Percentiles rank a stretch among this genome's conserved stretches.
Conservation (phyloP, 2,888 invertebrate species). For the Dryocosmus kuriphilus region DNA sequence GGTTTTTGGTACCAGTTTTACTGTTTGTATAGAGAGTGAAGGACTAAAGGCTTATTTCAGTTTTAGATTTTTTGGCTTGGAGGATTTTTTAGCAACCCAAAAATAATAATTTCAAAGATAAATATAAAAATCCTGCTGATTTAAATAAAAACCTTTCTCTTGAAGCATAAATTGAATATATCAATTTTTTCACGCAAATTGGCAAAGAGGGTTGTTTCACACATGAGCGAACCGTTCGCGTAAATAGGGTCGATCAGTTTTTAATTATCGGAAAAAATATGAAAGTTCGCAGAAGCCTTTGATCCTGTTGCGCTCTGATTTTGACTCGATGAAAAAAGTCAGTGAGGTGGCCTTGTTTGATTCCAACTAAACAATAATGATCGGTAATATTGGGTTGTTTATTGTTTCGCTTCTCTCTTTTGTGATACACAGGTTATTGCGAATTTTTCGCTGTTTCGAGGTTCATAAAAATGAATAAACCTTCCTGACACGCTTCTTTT, state of each 20-base stretch:
- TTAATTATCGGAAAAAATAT: constrained; percentile 60
- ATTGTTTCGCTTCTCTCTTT: constrained; percentile 50
- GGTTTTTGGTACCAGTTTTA: no score
- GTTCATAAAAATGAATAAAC: constrained; percentile 20
- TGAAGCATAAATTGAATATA: not conserved
- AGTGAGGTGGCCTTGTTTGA: constrained; percentile 51
- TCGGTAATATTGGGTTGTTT: constrained; percentile 61
- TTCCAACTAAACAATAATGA: constrained; percentile 62
- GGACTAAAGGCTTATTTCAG: no score
- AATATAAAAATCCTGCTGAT: no score
- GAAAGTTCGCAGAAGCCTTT: constrained; percentile 56
- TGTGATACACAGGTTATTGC: not conserved
- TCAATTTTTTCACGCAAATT: not conserved
- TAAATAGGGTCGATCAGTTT: constrained; percentile 56
- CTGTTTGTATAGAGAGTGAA: no score
- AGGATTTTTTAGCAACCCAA: no score
- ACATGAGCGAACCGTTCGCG: constrained; percentile 50
- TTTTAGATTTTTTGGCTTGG: no score
- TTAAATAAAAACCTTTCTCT: no score
- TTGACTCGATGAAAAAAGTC: constrained; percentile 51
- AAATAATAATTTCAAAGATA: no score
- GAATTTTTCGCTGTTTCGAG: constrained; percentile 14
- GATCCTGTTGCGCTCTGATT: constrained; percentile 49
- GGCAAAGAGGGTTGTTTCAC: constrained; percentile 49
- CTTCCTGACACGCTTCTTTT: not conserved